phyloP scores from a whole-genome alignment of 2,113 vertebrate genomes.

The Dissostichus mawsoni region DNA sequence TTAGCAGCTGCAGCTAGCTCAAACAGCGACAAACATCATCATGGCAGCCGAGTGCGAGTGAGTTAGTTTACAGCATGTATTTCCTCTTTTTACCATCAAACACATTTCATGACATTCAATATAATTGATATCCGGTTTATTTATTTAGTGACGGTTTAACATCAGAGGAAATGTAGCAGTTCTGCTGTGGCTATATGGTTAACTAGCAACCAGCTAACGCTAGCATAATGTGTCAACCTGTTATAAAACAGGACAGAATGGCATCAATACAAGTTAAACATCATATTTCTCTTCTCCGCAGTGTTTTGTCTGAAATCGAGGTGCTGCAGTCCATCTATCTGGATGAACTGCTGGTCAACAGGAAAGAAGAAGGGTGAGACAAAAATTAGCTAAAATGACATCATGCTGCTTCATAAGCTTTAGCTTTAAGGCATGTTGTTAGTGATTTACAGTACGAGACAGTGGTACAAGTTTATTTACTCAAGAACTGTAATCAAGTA shows the following conservation, averaged over 20 bases:
- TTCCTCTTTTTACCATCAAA: neutral
- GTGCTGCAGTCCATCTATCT: conserved; percentile 96
- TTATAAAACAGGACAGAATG: neutral
- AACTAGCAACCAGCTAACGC: conserved; percentile 14
- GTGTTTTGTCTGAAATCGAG: conserved; percentile 90
- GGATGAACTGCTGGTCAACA: conserved; percentile 89
- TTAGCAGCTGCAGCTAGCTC: neutral
- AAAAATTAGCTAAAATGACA: neutral
- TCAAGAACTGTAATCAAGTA: too few relatives aligned
- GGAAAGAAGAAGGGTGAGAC: conserved; percentile 84
- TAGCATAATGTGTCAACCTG: neutral
- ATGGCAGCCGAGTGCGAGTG: conserved; percentile 85
- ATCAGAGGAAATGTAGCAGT: neutral
- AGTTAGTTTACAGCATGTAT: conserved; percentile 58
- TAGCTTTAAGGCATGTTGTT: neutral
- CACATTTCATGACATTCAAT: neutral
- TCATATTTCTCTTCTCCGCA: conserved; percentile 54
- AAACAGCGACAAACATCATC: conserved; percentile 34
- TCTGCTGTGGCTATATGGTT: neutral
- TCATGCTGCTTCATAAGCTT: conserved; percentile 1
- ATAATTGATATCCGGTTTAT: fast-evolving
- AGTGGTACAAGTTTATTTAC: too few relatives aligned
- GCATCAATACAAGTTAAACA: neutral
- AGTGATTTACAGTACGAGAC: too few relatives aligned
- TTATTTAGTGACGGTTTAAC: neutral